phyloP scores from a whole-genome alignment of 2,113 vertebrate species.

The Phainopepla nitens region DNA sequence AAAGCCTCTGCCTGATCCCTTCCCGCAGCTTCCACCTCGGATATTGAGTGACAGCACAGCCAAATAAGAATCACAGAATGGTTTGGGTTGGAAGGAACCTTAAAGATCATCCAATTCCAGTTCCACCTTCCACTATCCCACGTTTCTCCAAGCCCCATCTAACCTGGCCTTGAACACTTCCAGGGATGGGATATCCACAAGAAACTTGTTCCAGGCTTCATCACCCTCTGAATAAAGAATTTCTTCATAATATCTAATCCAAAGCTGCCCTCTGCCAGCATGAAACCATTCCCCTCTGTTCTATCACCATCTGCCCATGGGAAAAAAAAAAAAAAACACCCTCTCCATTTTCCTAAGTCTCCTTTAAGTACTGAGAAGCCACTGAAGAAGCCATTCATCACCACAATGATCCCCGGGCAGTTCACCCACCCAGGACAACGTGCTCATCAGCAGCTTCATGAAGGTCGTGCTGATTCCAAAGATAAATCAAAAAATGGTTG shows the following conservation, averaged over 20 bases:
- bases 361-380: not conserved
- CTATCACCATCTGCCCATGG: not conserved
- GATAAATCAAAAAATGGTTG: not conserved
- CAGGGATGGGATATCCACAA: not conserved
- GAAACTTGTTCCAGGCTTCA: not conserved
- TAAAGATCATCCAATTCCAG: not conserved
- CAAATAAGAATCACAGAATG: not conserved
- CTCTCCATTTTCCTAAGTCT: not conserved
- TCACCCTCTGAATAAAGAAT: not conserved
- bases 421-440: fast-evolving
- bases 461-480: not conserved
- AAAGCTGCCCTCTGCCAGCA: not conserved
- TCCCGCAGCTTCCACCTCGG: not conserved
- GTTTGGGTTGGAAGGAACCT: not conserved
- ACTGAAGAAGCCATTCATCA: not conserved
- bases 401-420: not conserved
- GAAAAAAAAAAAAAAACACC: not conserved
- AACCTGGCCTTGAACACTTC: not conserved
- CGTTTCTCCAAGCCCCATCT: not conserved
- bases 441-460: not conserved
- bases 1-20: not conserved
- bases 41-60: not conserved
- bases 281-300: not conserved
- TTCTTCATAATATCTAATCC: not conserved
- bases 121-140: not conserved